Evolutionary conservation across 2,797 vertebrate genomes (phyloP).

Genomic region (Macropus fuliginosus): DNA sequence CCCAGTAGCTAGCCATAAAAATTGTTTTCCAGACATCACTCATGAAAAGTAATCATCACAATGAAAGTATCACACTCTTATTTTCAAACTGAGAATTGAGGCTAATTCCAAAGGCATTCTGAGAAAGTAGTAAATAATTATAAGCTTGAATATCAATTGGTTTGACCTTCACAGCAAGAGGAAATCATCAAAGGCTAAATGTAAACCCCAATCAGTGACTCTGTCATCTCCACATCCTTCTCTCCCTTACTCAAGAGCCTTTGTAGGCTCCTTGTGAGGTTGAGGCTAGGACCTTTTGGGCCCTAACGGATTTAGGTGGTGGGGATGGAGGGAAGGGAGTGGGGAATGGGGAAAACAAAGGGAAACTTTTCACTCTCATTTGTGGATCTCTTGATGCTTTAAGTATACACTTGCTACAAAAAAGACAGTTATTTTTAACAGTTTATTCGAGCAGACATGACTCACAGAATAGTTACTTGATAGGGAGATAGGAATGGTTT

Average conservation of each 20-base stretch:
- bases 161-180: not conserved
- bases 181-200: not conserved
- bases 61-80: not conserved
- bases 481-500: not conserved
- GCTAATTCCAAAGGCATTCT: not conserved
- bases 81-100: not conserved
- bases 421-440: not conserved
- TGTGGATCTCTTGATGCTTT: not conserved
- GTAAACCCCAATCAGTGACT: not conserved
- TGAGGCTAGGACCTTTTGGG: not conserved
- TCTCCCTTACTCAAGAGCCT: not conserved
- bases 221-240: not conserved
- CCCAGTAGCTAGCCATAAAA: not conserved
- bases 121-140: not conserved
- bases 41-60: not conserved
- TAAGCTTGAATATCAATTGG: not conserved
- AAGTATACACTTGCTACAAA: not conserved
- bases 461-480: not conserved
- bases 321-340: not conserved
- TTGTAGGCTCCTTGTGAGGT: not conserved
- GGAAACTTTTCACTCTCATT: not conserved
- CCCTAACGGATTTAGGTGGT: not conserved
- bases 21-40: not conserved
- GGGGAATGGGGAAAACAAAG: no score
- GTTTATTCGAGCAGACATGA: not conserved